These are phyloP conservation scores for Drosophila parvula DNA, from an alignment of 1,140 invertebrate genomes.

Conservation along the genomic window DNA sequence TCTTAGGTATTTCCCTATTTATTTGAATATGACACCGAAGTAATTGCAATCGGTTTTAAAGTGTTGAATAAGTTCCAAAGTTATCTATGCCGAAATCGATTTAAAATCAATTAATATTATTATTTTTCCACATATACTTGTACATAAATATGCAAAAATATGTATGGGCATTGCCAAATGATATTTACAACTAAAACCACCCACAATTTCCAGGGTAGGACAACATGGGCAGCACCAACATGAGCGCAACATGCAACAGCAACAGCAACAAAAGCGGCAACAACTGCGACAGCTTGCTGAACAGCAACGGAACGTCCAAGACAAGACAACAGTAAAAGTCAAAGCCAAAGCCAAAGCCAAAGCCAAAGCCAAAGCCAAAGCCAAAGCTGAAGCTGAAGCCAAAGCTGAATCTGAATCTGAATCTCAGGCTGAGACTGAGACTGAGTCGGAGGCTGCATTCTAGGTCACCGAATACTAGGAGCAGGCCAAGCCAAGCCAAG, in stretches of 20 bases:
- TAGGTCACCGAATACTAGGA: slow-evolving; percentile 77
- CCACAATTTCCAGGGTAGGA: slow-evolving; percentile 14
- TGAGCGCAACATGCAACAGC: slow-evolving; percentile 22
- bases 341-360: slow-evolving; percentile 47
- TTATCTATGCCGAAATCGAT: not conserved
- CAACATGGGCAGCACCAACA: slow-evolving; percentile 21
- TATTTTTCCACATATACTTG: not conserved
- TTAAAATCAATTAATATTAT: not conserved
- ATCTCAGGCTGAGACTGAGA: slow-evolving; percentile 11
- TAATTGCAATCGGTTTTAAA: too few relatives aligned
- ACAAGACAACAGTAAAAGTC: slow-evolving; percentile 63
- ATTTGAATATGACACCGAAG: too few relatives aligned
- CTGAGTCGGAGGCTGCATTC: slow-evolving; percentile 63
- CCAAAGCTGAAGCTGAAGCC: not conserved
- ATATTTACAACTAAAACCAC: too few relatives aligned
- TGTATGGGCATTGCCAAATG: not conserved
- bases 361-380: slow-evolving; percentile 11
- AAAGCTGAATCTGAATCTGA: slow-evolving; percentile 9
- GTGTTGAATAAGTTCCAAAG: too few relatives aligned
- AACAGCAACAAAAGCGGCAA: slow-evolving; percentile 22
- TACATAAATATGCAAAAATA: not conserved
- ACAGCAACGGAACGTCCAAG: slow-evolving; percentile 52
- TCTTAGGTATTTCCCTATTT: too few relatives aligned
- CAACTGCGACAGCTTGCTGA: slow-evolving; percentile 53
- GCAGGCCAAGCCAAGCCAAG: slow-evolving; percentile 29